Evolutionary conservation across 2,888 invertebrate genomes (phyloP), one percentile per base, ranked within the genome.

Genomic region (Leptinotarsa juncta): DNA sequence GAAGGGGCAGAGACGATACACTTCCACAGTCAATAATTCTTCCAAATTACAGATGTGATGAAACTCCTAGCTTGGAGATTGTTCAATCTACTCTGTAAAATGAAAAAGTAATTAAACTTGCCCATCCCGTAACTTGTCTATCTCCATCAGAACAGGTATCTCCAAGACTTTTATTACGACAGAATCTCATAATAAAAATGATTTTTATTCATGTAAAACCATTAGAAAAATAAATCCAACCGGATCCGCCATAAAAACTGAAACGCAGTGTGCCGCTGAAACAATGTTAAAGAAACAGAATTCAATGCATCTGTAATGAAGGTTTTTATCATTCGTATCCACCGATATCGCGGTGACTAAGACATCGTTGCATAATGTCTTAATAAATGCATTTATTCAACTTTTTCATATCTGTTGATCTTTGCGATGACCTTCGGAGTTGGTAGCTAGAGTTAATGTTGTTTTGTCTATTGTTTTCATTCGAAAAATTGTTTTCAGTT

Each of bases 351-450:
- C 70, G 72, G 78, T 83, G 83, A 84, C 82, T 84, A 84, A 84
- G 76, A 70, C 77, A 32, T 48, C 3, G 65, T 84, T 84, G 83
- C 84, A 83, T 83, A 84, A 84, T 83, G 67, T 84, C 82, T 80
- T 83, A 82, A 83, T 83, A 82, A 83, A 83, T 83, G 83, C 81
- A 83, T 84, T 82, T 80, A 83, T 83, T 82, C 83, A 82, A 72
- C 80, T 82, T 82, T 83, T 83, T 83, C 80, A 81, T 83, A 83
- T 84, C 83, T 83, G 77, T 80, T 74, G 82, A 83, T 84, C 83
- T 83, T 78, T 80, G 77, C 77, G 80, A 80, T 83, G 83, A 83
- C 84, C 84, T 84, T 84, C 82, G 77, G 75, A 74, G 81, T 80
- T 78, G 76, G 82, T 80, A 82, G 81, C 81, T 78, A 79, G 77